Conservation (phyloP, 2,113 vertebrate species). For the Lethenteron reissneri region DNA sequence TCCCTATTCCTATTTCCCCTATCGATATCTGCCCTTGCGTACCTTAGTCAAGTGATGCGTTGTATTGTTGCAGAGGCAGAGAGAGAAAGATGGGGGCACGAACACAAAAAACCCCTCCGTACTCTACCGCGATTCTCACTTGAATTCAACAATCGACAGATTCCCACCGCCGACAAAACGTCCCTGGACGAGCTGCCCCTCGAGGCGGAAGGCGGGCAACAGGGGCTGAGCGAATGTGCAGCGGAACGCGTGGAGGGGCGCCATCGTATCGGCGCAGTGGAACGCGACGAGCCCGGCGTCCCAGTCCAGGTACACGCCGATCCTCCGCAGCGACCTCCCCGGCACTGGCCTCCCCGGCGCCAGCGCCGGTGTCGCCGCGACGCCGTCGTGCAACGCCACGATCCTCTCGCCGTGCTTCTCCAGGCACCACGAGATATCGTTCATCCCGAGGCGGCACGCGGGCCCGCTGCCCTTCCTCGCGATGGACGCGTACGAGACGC, state of each 20-base stretch:
- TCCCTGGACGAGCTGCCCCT: not conserved
- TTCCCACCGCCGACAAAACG: too few relatives aligned
- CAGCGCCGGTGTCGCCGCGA: constrained; percentile 29
- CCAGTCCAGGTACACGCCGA: constrained; percentile 52
- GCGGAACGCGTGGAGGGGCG: constrained; percentile 40
- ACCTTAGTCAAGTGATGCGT: too few relatives aligned
- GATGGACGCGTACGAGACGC: constrained; percentile 48
- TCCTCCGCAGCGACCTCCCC: constrained; percentile 15
- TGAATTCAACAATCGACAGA: too few relatives aligned
- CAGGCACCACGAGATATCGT: constrained; percentile 57
- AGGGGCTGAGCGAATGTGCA: constrained; percentile 30
- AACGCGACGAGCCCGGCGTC: constrained; percentile 40
- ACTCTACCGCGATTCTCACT: too few relatives aligned
- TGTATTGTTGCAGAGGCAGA: too few relatives aligned
- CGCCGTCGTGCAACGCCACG: constrained; percentile 50
- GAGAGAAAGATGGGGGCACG: too few relatives aligned
- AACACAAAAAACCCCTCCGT: too few relatives aligned
- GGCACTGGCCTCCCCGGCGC: constrained; percentile 18
- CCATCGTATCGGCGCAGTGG: constrained; percentile 29
- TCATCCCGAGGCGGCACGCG: constrained; percentile 60
- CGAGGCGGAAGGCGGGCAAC: constrained; percentile 59
- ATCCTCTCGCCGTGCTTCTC: constrained; percentile 67
- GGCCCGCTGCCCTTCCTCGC: constrained; percentile 30
- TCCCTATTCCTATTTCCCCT: too few relatives aligned
- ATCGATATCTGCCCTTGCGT: too few relatives aligned